Conservation (phyloP, 2,888 invertebrate species). For the Noctua janthina region DNA sequence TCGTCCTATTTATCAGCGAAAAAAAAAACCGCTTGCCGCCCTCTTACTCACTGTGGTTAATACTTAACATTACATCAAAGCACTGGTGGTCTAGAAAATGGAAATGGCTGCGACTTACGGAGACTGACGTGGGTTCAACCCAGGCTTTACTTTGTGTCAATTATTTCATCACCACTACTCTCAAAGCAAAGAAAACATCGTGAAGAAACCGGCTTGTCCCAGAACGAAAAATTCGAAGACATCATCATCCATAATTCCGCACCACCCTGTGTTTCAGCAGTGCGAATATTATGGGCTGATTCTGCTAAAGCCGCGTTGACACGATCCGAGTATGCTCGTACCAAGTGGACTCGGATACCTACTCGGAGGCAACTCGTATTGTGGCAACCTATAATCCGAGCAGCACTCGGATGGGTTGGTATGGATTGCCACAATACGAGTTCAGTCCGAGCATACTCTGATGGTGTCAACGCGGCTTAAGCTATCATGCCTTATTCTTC, state of each 20-base stretch:
- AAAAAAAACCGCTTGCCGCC: background rate
- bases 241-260: background rate
- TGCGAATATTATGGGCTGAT: background rate
- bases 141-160: background rate
- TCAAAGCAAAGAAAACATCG: background rate
- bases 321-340: too few relatives aligned
- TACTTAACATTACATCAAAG: background rate
- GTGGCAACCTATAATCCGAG: too few relatives aligned
- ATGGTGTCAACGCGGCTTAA: too few relatives aligned
- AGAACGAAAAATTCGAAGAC: background rate
- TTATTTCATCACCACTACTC: background rate
- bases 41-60: conserved; percentile 1
- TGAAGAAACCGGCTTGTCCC: background rate
- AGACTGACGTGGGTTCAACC: background rate
- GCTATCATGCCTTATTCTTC: background rate
- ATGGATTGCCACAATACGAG: too few relatives aligned
- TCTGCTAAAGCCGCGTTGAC: background rate
- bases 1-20: background rate
- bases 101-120: background rate
- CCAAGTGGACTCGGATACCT: too few relatives aligned
- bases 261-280: too few relatives aligned
- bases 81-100: background rate
- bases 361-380: too few relatives aligned
- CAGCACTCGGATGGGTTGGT: too few relatives aligned
- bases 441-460: too few relatives aligned